Percentiles rank a stretch among this genome's conserved stretches.
phyloP scores from a whole-genome alignment of 2,113 vertebrate genomes.

The Rhabdomys dilectus region DNA sequence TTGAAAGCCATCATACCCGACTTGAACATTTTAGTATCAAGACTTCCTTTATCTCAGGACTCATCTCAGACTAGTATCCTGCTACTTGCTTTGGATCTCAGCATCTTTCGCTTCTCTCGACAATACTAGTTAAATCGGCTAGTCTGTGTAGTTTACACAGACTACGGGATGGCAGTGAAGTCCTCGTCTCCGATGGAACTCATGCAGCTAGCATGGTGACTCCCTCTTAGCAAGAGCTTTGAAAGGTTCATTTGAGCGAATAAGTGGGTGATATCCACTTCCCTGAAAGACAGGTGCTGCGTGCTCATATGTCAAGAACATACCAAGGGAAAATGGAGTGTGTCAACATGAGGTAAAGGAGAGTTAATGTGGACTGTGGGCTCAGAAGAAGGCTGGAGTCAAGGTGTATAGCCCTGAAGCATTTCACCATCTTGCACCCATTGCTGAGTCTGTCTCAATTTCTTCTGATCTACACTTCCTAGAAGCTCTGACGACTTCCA shows the following conservation, averaged over 20 bases:
- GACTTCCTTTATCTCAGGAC: background rate
- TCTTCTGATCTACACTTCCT: background rate
- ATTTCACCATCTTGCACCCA: background rate
- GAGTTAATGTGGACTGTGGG: background rate
- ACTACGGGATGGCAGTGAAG: background rate
- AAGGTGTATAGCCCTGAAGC: background rate
- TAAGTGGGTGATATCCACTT: background rate
- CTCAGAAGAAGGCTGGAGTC: background rate
- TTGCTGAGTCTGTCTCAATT: background rate
- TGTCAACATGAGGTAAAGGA: background rate
- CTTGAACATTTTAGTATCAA: background rate
- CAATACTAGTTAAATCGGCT: background rate
- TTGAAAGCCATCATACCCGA: background rate
- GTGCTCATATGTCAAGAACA: background rate
- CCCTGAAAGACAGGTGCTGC: background rate
- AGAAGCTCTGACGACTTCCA: background rate
- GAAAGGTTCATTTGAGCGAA: background rate
- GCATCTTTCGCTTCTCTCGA: background rate
- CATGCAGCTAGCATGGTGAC: background rate
- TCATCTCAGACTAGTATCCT: background rate
- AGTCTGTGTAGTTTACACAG: background rate
- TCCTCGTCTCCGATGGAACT: background rate
- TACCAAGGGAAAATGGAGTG: background rate
- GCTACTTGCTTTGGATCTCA: background rate
- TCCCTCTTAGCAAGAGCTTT: background rate